Percentiles rank a stretch among this genome's conserved stretches.
Conservation (phyloP, 23 tunicate genomes). For the Halocynthia roretzi region DNA sequence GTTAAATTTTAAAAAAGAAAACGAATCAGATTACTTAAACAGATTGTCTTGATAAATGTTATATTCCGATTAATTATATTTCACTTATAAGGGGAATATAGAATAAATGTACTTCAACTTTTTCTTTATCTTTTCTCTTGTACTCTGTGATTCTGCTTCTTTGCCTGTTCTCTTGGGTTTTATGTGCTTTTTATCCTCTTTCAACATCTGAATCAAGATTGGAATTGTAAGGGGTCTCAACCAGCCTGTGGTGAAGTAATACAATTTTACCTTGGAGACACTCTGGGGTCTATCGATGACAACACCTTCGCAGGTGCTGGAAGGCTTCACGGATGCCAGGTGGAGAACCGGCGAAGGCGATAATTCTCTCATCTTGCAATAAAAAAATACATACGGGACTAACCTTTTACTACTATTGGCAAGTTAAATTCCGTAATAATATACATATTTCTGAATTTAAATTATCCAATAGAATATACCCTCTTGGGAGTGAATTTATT, state of each 20-base stretch:
- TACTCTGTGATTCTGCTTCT: background rate
- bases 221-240: background rate
- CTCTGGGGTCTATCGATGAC: background rate
- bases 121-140: conserved; percentile 2
- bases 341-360: too few relatives aligned
- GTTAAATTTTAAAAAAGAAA: background rate
- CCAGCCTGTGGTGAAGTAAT: background rate
- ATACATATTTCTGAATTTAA: too few relatives aligned
- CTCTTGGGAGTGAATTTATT: too few relatives aligned
- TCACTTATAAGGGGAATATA: background rate
- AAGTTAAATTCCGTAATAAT: too few relatives aligned
- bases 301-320: background rate
- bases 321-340: too few relatives aligned
- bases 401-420: too few relatives aligned
- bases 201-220: background rate
- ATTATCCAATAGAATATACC: too few relatives aligned
- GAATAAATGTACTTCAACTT: background rate
- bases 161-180: background rate
- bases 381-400: too few relatives aligned
- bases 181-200: background rate
- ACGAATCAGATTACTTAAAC: background rate
- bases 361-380: too few relatives aligned
- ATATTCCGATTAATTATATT: background rate
- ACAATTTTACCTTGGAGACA: background rate
- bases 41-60: background rate